A percentile compares a stretch with the other conserved stretches of the same genome.
Evolutionary conservation across 1,140 invertebrate genomes (phyloP).

Genomic region (Brachystomella parvula): DNA sequence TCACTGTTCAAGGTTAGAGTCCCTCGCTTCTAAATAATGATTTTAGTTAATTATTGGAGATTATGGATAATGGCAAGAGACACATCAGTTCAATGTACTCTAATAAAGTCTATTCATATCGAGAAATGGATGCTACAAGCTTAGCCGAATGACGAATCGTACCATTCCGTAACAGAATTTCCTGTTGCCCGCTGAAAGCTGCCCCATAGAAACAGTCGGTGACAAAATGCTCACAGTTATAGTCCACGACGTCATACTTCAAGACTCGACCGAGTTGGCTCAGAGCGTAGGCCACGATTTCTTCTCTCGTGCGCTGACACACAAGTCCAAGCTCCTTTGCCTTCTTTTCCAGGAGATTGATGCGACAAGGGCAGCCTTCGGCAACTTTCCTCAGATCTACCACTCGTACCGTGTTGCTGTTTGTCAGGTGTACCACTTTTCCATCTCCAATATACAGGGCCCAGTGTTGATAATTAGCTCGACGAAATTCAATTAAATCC

Average conservation of each 20-base stretch:
- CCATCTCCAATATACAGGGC: constrained; percentile 4
- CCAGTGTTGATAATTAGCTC: neutral
- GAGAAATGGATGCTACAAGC: neutral
- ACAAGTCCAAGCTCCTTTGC: neutral
- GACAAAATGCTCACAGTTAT: constrained; percentile 1
- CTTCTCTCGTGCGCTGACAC: neutral
- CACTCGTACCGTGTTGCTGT: neutral
- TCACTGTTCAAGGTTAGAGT: neutral
- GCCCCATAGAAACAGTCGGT: neutral
- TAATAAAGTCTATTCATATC: neutral
- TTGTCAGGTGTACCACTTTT: neutral
- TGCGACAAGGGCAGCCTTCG: neutral
- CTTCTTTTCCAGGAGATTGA: neutral
- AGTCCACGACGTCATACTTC: neutral
- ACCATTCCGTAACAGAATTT: neutral
- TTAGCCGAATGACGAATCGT: neutral
- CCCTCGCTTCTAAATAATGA: neutral
- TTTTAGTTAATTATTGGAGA: neutral
- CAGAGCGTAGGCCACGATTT: neutral
- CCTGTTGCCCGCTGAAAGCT: neutral
- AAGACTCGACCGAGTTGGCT: neutral
- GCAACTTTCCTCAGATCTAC: neutral
- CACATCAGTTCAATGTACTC: too few species aligned
- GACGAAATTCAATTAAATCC: constrained; percentile 4
- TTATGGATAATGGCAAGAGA: too few species aligned